These are phyloP conservation scores for Amphipyra tragopoginis DNA, from an alignment of 2,888 invertebrate genomes.

Conservation along the genomic window DNA sequence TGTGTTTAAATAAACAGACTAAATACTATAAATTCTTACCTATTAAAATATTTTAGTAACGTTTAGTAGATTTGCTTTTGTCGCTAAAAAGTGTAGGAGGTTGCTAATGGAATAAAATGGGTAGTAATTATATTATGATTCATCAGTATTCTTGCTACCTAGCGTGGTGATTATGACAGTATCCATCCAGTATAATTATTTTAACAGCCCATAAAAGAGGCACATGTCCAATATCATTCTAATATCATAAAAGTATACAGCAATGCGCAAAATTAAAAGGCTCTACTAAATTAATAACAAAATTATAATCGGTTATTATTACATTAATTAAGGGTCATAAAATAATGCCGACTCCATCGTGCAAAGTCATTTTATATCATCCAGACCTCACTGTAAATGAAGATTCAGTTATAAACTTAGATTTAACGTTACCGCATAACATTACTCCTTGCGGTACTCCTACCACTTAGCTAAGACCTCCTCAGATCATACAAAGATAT, in stretches of 20 bases:
- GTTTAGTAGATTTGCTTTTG: too few relatives aligned
- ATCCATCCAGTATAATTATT: background rate
- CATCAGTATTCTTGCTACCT: background rate
- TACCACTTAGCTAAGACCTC: constrained; percentile 69
- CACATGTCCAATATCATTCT: background rate
- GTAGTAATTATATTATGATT: too few relatives aligned
- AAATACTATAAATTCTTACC: too few relatives aligned
- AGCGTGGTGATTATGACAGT: background rate
- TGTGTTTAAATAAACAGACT: too few relatives aligned
- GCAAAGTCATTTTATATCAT: constrained; percentile 59
- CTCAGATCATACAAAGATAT: constrained; percentile 53
- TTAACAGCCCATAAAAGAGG: background rate
- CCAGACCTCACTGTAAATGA: constrained; percentile 68
- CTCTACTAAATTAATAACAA: constrained; percentile 26
- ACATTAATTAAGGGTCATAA: constrained; percentile 35
- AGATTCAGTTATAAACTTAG: constrained; percentile 80
- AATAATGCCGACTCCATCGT: constrained; percentile 53
- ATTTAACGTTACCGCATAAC: constrained; percentile 77
- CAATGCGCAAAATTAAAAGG: constrained; percentile 13
- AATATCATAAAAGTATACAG: constrained; percentile 13
- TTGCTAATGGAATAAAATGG: too few relatives aligned
- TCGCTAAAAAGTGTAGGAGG: too few relatives aligned
- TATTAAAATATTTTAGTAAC: too few relatives aligned
- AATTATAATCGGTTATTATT: constrained; percentile 20
- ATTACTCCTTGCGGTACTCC: constrained; percentile 77